A percentile compares a stretch with the other conserved stretches of the same genome.
Conservation (phyloP, 2,888 invertebrate genomes). For the Uropetala carovei region DNA sequence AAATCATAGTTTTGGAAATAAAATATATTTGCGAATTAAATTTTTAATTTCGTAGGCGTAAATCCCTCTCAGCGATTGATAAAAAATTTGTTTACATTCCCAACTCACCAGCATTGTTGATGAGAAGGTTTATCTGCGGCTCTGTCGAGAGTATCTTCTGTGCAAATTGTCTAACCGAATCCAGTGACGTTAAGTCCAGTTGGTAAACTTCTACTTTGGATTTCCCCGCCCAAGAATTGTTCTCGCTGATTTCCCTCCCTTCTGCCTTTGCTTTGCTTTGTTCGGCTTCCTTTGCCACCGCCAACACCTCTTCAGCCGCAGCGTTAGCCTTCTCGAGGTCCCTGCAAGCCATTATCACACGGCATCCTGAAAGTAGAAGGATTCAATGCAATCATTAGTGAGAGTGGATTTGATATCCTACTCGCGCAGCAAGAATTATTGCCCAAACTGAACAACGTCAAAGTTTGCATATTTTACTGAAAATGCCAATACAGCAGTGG, state of each 20-base stretch:
- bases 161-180: slow-evolving; percentile 74
- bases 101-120: slow-evolving; percentile 73
- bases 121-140: slow-evolving; percentile 71
- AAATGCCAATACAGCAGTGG: no score
- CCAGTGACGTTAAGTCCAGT: slow-evolving; percentile 85
- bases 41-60: no score
- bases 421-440: no score
- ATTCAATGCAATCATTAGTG: no score
- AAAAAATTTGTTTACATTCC: no score
- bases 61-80: no score
- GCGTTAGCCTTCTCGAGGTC: slow-evolving; percentile 77
- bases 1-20: no score
- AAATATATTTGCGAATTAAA: no score
- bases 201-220: slow-evolving; percentile 82
- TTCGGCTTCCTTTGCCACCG: slow-evolving; percentile 71
- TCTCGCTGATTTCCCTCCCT: slow-evolving; percentile 72
- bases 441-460: no score
- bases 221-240: not conserved
- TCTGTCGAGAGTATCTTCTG: slow-evolving; percentile 72
- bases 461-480: no score
- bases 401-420: no score
- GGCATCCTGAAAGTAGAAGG: slow-evolving; percentile 74
- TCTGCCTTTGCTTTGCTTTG: slow-evolving; percentile 75
- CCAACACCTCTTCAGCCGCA: slow-evolving; percentile 76
- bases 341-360: slow-evolving; percentile 80